Base-by-base conservation (phyloP, 2,888 invertebrate genomes). In the Tigriopus californicus region DNA sequence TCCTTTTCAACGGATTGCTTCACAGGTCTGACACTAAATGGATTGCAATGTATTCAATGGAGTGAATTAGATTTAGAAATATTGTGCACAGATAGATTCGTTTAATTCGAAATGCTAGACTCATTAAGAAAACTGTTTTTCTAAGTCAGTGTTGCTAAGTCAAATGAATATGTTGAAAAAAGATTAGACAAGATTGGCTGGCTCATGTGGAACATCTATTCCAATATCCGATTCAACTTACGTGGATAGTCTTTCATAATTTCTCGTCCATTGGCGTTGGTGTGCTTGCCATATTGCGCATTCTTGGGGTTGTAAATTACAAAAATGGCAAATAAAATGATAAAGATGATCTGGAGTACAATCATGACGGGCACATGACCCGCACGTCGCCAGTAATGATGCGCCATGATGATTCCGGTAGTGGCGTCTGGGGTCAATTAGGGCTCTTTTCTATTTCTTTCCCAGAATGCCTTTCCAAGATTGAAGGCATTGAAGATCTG, bases 311-410 rank as follows among this genome's bases (percentile, higher is more conserved):
- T 61, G 61, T 64, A 64, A 11, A 56, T 58, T 41, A 61, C 63
- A 61, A 64, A 65, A 48, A 62, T 54, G 25, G 60, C 62, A 61
- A 64, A 65, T 42, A 64, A 60, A 4, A 63, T 56, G 42, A 65
- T 62, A 46, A 65, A 62, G 33, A 62, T 33, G n/a, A 62, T 55
- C 55, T 65, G 62, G 20, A 65, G 52, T n/a, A 58, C 33, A 18
- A 63, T 33, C 44, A 63, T 33, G 41, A 62, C 52, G 12, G 61
- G 60, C 18, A 62, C 41, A 40, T 62, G 62, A 4, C 48, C 53
- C 8, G 49, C 49, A 42, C 57, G 41, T 4, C 52, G 40, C 59
- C 49, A 49, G 6, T 49, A 20, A 33, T 33, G 33, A 8, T 44
- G 18, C 44, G 44, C 15, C 44, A 15, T n/a, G 3, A 11, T 15